These are phyloP conservation scores for Pipra filicauda DNA, from an alignment of 2,113 vertebrate species.

Conservation along the genomic window DNA sequence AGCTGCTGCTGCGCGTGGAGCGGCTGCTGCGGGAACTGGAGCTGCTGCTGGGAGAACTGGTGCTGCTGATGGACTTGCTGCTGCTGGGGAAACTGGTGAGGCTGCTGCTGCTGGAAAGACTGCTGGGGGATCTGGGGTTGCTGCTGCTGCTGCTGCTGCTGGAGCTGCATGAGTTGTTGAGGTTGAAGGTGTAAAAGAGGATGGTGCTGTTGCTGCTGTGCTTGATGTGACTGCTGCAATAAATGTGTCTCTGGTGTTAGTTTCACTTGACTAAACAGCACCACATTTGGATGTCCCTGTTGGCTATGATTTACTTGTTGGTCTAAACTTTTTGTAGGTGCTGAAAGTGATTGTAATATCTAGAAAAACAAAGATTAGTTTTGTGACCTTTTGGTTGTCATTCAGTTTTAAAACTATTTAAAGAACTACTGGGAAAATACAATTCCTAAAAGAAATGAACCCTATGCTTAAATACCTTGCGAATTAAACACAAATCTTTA, in stretches of 20 bases:
- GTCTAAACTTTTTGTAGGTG: constrained; percentile 87
- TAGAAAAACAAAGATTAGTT: constrained; percentile 64
- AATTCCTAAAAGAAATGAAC: background rate
- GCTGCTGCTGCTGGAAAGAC: constrained; percentile 67
- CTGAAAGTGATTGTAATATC: constrained; percentile 91
- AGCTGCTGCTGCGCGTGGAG: constrained; percentile 78
- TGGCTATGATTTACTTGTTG: constrained; percentile 84
- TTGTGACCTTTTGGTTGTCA: constrained; percentile 33
- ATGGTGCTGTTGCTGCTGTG: constrained; percentile 75
- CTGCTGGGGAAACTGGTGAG: constrained; percentile 75
- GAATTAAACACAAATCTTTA: background rate
- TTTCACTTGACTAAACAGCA: constrained; percentile 79
- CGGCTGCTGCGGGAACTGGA: constrained; percentile 79
- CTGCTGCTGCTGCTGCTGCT: constrained; percentile 73
- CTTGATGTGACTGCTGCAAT: constrained; percentile 76
- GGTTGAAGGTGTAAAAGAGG: constrained; percentile 81
- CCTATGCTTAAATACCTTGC: background rate
- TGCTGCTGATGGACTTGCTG: constrained; percentile 71
- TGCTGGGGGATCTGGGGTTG: constrained; percentile 75
- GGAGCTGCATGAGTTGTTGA: constrained; percentile 76
- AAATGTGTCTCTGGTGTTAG: constrained; percentile 81
- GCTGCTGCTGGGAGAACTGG: constrained; percentile 71
- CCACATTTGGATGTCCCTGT: constrained; percentile 76
- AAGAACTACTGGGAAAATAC: constrained; percentile 40
- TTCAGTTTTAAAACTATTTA: background rate